Evolutionary conservation across 2,797 vertebrate genomes (phyloP).

Genomic region (Pipistrellus kuhlii): DNA sequence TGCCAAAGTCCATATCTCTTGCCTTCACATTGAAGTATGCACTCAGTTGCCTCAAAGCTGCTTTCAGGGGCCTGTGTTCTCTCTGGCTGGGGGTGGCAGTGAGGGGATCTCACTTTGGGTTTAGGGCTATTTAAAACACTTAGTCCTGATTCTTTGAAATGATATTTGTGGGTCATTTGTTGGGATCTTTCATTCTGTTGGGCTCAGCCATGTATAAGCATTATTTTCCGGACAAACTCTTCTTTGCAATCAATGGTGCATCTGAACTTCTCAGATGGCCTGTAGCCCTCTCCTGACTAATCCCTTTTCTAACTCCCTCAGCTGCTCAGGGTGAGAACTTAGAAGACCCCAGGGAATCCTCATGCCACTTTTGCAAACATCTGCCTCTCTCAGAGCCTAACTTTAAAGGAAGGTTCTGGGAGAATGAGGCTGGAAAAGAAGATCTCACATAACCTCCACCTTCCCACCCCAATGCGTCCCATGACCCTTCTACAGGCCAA

Average conservation of each 20-base stretch:
- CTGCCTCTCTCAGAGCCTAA: background rate
- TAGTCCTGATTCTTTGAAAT: background rate
- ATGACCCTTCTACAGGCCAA: background rate
- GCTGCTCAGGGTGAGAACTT: background rate
- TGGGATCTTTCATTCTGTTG: background rate
- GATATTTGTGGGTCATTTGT: background rate
- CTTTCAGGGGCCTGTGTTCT: background rate
- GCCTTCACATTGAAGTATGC: background rate
- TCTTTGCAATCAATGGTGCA: background rate
- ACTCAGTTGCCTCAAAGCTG: background rate
- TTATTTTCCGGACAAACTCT: background rate
- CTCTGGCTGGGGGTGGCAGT: background rate
- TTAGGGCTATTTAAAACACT: background rate
- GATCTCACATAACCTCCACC: fast-evolving
- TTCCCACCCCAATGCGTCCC: background rate
- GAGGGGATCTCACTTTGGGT: background rate
- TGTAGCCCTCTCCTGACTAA: background rate
- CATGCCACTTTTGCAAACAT: background rate
- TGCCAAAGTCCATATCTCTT: background rate
- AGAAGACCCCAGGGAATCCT: background rate
- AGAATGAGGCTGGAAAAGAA: background rate
- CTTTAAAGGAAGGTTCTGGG: background rate
- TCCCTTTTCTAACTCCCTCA: background rate
- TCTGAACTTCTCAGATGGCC: background rate
- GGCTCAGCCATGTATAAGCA: background rate